Conservation (phyloP, 2,888 invertebrate genomes). For the Dione vanillae region DNA sequence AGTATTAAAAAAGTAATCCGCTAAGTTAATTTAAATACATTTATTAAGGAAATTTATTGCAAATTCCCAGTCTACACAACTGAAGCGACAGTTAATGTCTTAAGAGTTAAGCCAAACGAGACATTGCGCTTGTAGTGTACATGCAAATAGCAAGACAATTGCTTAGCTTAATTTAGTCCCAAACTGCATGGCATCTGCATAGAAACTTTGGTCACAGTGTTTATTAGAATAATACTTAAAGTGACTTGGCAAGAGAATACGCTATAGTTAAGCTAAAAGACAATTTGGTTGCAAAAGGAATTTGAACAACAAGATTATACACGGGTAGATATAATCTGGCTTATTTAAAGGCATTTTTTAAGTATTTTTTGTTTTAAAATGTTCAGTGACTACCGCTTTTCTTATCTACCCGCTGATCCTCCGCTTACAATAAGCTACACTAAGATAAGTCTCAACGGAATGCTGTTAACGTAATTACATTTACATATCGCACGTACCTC, state of each 20-base stretch:
- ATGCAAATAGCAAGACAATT: constrained; percentile 51
- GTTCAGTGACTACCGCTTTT: neutral
- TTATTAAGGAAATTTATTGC: neutral
- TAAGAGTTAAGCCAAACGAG: constrained; percentile 30
- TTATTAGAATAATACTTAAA: constrained; percentile 3
- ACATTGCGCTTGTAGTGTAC: constrained; percentile 16
- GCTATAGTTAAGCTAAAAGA: constrained; percentile 1
- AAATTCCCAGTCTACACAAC: neutral
- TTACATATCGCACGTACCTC: constrained; percentile 65
- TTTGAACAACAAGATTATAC: neutral
- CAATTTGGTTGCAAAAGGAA: neutral
- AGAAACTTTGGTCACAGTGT: constrained; percentile 53
- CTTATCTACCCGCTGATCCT: constrained; percentile 30
- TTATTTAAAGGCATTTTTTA: neutral
- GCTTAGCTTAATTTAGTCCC: constrained; percentile 61
- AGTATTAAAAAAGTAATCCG: constrained; percentile 1
- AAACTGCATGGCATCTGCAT: constrained; percentile 62
- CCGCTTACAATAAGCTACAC: constrained; percentile 46
- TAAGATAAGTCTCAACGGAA: constrained; percentile 55
- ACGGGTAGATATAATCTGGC: neutral
- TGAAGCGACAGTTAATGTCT: constrained; percentile 26
- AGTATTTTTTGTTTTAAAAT: neutral
- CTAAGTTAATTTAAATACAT: neutral
- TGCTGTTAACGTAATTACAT: constrained; percentile 77
- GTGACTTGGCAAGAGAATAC: neutral